Conservation (phyloP, 2,888 invertebrate species). For the Choreutis nemorana region DNA sequence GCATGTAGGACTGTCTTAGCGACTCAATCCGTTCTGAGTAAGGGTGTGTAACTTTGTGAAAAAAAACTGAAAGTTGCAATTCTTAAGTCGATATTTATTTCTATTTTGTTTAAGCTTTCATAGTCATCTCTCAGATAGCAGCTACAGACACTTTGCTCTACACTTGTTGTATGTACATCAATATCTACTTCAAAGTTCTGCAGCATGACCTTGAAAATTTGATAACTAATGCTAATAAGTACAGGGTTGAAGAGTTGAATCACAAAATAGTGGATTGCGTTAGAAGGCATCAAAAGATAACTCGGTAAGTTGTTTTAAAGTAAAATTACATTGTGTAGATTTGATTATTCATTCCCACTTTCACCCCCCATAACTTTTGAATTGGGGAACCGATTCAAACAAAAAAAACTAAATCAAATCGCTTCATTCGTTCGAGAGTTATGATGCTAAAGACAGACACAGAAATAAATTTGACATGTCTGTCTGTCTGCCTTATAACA, state of each 20-base stretch:
- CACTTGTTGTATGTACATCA: constrained; percentile 27
- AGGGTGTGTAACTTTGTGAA: no score
- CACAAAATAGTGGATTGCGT: constrained; percentile 20
- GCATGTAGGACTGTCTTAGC: no score
- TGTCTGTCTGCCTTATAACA: no score
- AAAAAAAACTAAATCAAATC: no score
- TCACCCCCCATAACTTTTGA: no score
- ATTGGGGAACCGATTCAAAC: no score
- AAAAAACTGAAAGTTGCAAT: neutral
- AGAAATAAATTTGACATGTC: no score
- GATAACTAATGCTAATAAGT: constrained; percentile 11
- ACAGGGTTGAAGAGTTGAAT: constrained; percentile 15
- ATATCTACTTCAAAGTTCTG: constrained; percentile 31
- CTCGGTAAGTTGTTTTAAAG: constrained; percentile 23
- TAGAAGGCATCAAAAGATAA: constrained; percentile 30
- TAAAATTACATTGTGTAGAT: no score
- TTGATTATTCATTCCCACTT: no score
- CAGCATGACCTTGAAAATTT: constrained; percentile 20
- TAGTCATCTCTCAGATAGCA: constrained; percentile 18
- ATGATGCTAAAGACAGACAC: no score
- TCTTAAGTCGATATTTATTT: neutral
- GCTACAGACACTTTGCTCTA: constrained; percentile 29
- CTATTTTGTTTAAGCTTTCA: constrained; percentile 18
- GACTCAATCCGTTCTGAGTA: no score
- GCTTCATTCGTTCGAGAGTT: no score